Evolutionary conservation across 2,113 vertebrate genomes (phyloP).

Genomic region (Numenius arquata): DNA sequence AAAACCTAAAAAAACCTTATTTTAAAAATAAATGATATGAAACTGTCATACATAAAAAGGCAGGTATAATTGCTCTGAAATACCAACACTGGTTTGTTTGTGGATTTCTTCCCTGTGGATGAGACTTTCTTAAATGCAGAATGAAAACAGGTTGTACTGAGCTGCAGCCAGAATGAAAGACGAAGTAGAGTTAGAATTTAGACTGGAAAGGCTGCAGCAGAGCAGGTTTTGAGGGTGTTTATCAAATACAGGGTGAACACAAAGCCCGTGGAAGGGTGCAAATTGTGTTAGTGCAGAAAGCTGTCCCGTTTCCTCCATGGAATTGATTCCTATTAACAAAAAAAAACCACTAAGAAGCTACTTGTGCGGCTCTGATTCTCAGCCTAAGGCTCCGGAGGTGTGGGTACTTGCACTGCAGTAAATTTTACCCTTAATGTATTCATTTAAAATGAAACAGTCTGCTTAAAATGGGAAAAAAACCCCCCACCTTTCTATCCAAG

Average conservation of each 20-base stretch:
- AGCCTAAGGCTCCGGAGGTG: not conserved
- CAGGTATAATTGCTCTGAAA: conserved; percentile 84
- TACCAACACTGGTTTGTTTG: conserved; percentile 76
- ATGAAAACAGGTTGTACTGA: not conserved
- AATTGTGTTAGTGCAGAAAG: not conserved
- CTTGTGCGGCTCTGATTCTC: not conserved
- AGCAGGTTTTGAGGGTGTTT: not conserved
- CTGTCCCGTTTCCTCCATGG: not conserved
- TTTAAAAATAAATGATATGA: conserved; percentile 86
- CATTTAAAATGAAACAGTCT: not conserved
- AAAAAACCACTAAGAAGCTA: not conserved
- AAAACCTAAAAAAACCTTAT: conserved; percentile 76
- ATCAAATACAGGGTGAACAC: not conserved
- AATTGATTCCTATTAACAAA: not conserved
- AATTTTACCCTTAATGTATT: not conserved
- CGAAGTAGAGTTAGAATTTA: not conserved
- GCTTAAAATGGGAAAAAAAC: not conserved
- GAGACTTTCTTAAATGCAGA: conserved; percentile 3
- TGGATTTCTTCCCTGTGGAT: conserved; percentile 55
- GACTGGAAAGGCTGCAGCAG: not conserved
- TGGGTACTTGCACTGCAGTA: not conserved
- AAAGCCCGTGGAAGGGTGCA: not conserved
- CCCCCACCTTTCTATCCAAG: not conserved
- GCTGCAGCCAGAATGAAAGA: not conserved
- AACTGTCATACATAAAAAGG: conserved; percentile 87